Percentiles rank a stretch among this genome's conserved stretches.
Conservation (phyloP, 2,888 invertebrate species). For the Xylota sylvarum region DNA sequence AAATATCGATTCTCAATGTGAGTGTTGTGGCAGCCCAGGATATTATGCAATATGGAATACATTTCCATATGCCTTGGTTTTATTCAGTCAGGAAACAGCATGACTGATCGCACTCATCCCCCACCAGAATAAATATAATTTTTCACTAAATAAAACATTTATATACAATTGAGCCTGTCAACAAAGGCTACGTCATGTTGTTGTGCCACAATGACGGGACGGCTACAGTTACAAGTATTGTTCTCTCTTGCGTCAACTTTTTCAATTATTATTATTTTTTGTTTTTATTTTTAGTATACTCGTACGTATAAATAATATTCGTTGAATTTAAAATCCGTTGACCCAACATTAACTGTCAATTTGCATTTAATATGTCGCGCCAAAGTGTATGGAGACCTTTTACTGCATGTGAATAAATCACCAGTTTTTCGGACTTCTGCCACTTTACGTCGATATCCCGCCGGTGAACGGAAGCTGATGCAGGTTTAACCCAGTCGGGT, state of each 20-base stretch:
- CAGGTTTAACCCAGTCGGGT: conserved; percentile 14
- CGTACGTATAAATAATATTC: background rate
- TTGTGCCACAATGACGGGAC: background rate
- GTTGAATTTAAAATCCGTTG: conserved; percentile 39
- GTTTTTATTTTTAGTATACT: too few species aligned
- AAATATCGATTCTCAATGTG: too few species aligned
- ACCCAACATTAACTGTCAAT: conserved; percentile 44
- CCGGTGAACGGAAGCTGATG: conserved; percentile 31
- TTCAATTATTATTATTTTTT: background rate
- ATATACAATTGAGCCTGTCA: conserved; percentile 23
- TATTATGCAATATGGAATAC: background rate
- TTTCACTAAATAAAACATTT: conserved; percentile 33
- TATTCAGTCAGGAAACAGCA: background rate
- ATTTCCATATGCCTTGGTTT: background rate
- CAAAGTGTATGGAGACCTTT: conserved; percentile 37
- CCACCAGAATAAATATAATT: conserved; percentile 1
- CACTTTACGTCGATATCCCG: conserved; percentile 43
- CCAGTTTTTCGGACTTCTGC: conserved; percentile 50
- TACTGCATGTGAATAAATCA: conserved; percentile 66
- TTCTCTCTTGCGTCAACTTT: background rate
- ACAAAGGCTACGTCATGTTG: background rate
- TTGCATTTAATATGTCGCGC: conserved; percentile 41
- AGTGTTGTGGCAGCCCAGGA: too few species aligned
- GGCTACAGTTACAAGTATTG: background rate
- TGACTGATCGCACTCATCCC: background rate